These are phyloP conservation scores for Malurus cyaneus DNA, from an alignment of 2,113 vertebrate genomes.

Conservation along the genomic window DNA sequence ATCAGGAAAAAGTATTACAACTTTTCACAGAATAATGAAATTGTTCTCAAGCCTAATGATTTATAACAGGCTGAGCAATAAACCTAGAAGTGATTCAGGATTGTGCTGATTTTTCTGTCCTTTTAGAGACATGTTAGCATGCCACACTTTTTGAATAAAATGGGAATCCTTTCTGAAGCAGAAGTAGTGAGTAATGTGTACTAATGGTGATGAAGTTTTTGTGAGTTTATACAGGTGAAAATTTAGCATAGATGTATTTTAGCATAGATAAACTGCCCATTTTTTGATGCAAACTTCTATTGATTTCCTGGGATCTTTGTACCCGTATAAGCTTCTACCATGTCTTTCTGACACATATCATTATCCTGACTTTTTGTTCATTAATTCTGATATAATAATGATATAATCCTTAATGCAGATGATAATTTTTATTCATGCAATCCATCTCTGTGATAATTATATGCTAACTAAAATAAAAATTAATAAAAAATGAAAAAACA, in stretches of 20 bases:
- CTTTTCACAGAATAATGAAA: background rate
- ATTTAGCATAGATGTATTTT: background rate
- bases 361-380: background rate
- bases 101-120: background rate
- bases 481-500: background rate
- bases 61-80: background rate
- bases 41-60: background rate
- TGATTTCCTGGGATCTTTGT: background rate
- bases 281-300: background rate
- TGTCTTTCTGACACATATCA: background rate
- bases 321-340: background rate
- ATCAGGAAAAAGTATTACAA: background rate
- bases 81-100: background rate
- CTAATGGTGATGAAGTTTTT: background rate
- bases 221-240: background rate
- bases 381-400: background rate
- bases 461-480: background rate
- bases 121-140: background rate
- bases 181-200: background rate
- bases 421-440: background rate
- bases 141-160: background rate
- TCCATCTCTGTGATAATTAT: background rate
- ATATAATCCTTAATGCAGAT: background rate
- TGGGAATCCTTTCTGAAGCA: background rate
- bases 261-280: background rate